phyloP scores from a whole-genome alignment of 2,797 vertebrate genomes.

The Artibeus jamaicensis region DNA sequence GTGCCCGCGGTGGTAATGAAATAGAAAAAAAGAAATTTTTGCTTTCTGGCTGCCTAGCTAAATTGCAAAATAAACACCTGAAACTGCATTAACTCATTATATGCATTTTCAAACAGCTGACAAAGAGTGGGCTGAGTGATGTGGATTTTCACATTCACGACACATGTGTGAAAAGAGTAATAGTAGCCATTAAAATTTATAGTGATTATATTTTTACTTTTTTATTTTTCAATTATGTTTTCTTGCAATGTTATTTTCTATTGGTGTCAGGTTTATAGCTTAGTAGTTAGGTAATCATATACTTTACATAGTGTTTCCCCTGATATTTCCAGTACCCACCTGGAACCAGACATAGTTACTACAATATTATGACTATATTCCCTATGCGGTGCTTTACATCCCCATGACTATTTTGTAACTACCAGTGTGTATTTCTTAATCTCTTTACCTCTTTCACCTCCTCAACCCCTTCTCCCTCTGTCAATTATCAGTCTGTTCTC shows the following conservation, averaged over 20 bases:
- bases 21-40: conserved; percentile 42
- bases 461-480: neutral
- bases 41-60: neutral
- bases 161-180: conserved; percentile 1
- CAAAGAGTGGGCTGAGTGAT: conserved; percentile 27
- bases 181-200: conserved; percentile 36
- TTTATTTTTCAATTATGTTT: neutral
- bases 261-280: neutral
- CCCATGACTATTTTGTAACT: neutral
- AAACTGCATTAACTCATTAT: conserved; percentile 45
- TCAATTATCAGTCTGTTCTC: neutral
- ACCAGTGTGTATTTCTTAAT: neutral
- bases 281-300: neutral
- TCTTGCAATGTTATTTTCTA: neutral
- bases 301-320: neutral
- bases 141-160: conserved; percentile 49
- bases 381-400: neutral
- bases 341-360: neutral
- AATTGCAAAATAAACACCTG: conserved; percentile 58
- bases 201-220: conserved; percentile 39
- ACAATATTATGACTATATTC: neutral
- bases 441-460: neutral
- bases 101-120: conserved; percentile 72
- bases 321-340: neutral
- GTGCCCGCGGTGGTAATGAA: conserved; percentile 60